These are phyloP conservation scores for Pseudomyrmex cubaensis DNA, from an alignment of 1,140 invertebrate genomes.

Conservation along the genomic window DNA sequence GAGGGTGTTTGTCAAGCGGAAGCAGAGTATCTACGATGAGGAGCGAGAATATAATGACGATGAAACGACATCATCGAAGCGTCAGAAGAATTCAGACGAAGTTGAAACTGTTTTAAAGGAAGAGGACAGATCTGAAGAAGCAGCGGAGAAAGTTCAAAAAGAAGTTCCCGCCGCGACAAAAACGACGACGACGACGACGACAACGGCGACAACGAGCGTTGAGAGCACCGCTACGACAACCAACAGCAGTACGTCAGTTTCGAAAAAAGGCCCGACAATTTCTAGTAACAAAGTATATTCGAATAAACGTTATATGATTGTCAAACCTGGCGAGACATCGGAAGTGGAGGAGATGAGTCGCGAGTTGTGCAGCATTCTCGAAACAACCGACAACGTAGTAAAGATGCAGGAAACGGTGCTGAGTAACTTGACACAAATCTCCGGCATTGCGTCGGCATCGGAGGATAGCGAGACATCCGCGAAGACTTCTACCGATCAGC, in stretches of 20 bases:
- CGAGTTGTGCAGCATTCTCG: slow-evolving; percentile 81
- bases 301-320: slow-evolving; percentile 78
- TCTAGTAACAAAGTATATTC: slow-evolving; percentile 79
- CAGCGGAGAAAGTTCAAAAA: slow-evolving; percentile 58
- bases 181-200: background rate
- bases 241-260: background rate
- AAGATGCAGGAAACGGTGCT: slow-evolving; percentile 83
- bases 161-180: background rate
- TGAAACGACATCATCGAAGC: background rate
- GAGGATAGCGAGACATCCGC: background rate
- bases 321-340: slow-evolving; percentile 77
- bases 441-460: slow-evolving; percentile 47
- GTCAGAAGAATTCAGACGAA: background rate
- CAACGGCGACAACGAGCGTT: background rate
- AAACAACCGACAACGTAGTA: slow-evolving; percentile 80
- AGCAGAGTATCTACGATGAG: slow-evolving; percentile 84
- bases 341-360: slow-evolving; percentile 83
- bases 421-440: slow-evolving; percentile 80
- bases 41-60: slow-evolving; percentile 82
- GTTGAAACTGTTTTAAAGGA: background rate
- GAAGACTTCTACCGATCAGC: background rate
- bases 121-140: background rate
- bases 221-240: background rate
- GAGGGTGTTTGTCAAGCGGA: slow-evolving; percentile 83
- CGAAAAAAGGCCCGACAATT: slow-evolving; percentile 60